Percentiles rank a stretch among this genome's conserved stretches.
These are phyloP conservation scores for Coregonus clupeaformis DNA, from an alignment of 2,113 vertebrate genomes.

Conservation along the genomic window DNA sequence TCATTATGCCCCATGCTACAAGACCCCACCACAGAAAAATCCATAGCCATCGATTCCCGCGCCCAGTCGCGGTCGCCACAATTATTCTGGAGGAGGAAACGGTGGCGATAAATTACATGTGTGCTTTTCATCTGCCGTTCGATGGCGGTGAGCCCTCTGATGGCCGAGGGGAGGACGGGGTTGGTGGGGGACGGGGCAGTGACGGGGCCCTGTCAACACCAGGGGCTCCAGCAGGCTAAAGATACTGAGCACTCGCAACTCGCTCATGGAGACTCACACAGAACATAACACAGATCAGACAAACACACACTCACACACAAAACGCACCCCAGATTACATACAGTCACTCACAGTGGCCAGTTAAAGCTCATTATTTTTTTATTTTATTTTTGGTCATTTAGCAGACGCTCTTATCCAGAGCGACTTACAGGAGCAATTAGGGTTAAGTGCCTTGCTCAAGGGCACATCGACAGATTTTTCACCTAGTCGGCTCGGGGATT, in stretches of 20 bases:
- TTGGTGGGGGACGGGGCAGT: conserved; percentile 69
- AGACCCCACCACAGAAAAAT: conserved; percentile 95
- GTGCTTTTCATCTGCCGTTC: conserved; percentile 97
- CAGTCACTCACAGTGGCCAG: background rate
- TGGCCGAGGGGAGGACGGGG: conserved; percentile 76
- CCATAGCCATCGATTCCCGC: conserved; percentile 94
- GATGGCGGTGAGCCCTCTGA: conserved; percentile 85
- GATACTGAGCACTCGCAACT: conserved; percentile 3
- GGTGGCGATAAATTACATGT: conserved; percentile 97
- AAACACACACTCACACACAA: conserved; percentile 7
- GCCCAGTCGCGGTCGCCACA: conserved; percentile 87
- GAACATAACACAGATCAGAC: background rate
- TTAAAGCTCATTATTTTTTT: too few relatives aligned
- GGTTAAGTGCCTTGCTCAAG: too few relatives aligned
- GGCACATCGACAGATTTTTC: too few relatives aligned
- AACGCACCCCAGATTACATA: background rate
- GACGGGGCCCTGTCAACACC: conserved; percentile 50
- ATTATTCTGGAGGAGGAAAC: conserved; percentile 99
- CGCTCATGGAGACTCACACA: background rate
- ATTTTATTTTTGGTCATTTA: too few relatives aligned
- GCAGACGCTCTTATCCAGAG: too few relatives aligned
- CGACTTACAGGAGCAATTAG: too few relatives aligned
- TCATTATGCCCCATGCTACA: conserved; percentile 95
- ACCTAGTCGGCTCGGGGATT: too few relatives aligned
- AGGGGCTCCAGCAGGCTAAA: conserved; percentile 15